Evolutionary conservation across 1,140 invertebrate species (phyloP), one percentile per base, ranked within the genome.

Genomic region (Heliconius melpomene): DNA sequence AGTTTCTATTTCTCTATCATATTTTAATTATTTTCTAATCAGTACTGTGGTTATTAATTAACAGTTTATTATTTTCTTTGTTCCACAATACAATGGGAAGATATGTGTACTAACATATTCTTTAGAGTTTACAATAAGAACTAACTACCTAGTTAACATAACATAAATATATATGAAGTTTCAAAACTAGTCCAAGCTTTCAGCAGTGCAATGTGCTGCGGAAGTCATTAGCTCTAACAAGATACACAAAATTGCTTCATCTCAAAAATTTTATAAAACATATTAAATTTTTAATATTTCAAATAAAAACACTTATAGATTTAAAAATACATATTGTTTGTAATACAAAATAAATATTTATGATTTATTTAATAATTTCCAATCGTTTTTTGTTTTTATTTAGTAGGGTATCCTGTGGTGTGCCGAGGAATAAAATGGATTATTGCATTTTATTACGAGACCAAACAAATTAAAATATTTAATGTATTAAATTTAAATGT

Each of bases 161-260:
- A 77, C 66, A 60, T 77, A 66, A 77, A 77, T 77, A 40, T 66
- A 77, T 72, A 66, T 71, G 66, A 77, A 72, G 75, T 77, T 76
- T 77, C 66, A 40, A 60, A 77, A 77, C 8, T 77, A 77, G 75
- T 66, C 66, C 75, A 71, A 46, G 66, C 75, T 66, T 71, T 71
- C 60, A 77, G 75, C 40, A 77, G 38, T 46, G 60, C 66, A 76
- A 76, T 76, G 75, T 76, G 75, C 66, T 77, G 66, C 75, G 75
- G 75, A 77, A 77, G 75, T 77, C 75, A 77, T 77, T 77, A 77
- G 75, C 60, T 71, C 66, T 77, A 77, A 77, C 75, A 71, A 77
- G 60, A 50, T 77, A 70, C 40, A 72, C 71, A 36, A 72, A 72
- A 72, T 72, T 72, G 71, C 71, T 38, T 9, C 71, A 40, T 72